phyloP scores from a whole-genome alignment of 2,888 invertebrate species.

The Papilio protenor region DNA sequence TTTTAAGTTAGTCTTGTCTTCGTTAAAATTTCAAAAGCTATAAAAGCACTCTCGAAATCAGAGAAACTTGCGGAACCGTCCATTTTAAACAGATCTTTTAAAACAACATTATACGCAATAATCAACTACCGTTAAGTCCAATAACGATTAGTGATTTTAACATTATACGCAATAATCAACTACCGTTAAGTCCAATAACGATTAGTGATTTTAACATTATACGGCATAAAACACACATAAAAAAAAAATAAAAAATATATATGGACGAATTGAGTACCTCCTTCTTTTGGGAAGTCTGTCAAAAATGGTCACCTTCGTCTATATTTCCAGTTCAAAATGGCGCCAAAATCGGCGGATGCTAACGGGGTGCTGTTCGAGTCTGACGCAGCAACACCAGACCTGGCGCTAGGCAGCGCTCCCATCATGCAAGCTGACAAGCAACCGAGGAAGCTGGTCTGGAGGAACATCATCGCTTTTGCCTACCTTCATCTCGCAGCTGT shows the following conservation, averaged over 20 bases:
- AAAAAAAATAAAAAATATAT: too few relatives aligned
- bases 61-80: neutral
- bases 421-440: conserved; percentile 82
- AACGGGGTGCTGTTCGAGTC: conserved; percentile 80
- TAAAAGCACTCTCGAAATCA: neutral
- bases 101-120: neutral
- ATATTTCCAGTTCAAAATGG: conserved; percentile 61
- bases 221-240: too few relatives aligned
- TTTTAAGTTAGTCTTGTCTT: neutral
- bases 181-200: neutral
- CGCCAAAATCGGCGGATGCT: conserved; percentile 73
- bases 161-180: neutral
- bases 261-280: too few relatives aligned
- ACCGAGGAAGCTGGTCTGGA: conserved; percentile 89
- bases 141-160: neutral
- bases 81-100: too few relatives aligned
- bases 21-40: neutral
- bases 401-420: conserved; percentile 69
- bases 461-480: conserved; percentile 91
- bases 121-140: neutral
- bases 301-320: neutral
- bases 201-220: neutral
- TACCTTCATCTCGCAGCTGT: conserved; percentile 90
- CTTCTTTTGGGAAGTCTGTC: too few relatives aligned
- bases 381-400: conserved; percentile 76